A percentile compares a stretch with the other conserved stretches of the same genome.
These are phyloP conservation scores for Cossypha dichroa DNA, from an alignment of 2,797 vertebrate species.

Conservation along the genomic window DNA sequence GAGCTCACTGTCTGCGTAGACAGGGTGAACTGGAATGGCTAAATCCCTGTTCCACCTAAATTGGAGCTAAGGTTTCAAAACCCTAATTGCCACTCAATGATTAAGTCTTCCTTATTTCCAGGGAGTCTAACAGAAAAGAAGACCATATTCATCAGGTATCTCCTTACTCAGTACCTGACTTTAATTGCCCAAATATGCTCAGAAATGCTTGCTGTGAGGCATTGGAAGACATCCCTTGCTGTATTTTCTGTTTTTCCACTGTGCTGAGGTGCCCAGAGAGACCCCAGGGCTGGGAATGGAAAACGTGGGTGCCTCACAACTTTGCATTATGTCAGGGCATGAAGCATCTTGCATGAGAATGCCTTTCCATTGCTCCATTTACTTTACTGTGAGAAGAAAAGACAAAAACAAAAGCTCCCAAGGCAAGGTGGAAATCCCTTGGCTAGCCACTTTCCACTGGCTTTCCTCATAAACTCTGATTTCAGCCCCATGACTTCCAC, in stretches of 20 bases:
- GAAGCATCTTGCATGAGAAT: not conserved
- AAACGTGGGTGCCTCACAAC: not conserved
- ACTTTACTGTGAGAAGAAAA: not conserved
- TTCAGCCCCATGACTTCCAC: not conserved
- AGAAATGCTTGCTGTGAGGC: not conserved
- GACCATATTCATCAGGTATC: not conserved
- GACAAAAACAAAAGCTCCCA: not conserved
- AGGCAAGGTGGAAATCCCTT: not conserved
- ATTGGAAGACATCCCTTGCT: not conserved
- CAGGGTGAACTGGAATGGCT: not conserved
- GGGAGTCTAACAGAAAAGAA: not conserved
- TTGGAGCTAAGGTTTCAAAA: not conserved
- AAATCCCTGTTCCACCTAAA: not conserved
- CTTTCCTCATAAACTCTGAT: not conserved
- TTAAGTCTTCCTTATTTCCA: not conserved
- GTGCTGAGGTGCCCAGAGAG: not conserved
- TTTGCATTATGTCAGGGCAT: not conserved
- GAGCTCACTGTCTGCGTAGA: not conserved
- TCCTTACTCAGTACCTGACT: not conserved
- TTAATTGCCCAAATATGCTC: not conserved
- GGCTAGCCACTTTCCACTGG: not conserved
- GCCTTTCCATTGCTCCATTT: not conserved
- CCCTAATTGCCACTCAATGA: not conserved
- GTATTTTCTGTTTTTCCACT: not conserved
- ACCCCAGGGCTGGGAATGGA: not conserved